Evolutionary conservation across 2,797 vertebrate species (phyloP).

Genomic region (Saxicola maurus): DNA sequence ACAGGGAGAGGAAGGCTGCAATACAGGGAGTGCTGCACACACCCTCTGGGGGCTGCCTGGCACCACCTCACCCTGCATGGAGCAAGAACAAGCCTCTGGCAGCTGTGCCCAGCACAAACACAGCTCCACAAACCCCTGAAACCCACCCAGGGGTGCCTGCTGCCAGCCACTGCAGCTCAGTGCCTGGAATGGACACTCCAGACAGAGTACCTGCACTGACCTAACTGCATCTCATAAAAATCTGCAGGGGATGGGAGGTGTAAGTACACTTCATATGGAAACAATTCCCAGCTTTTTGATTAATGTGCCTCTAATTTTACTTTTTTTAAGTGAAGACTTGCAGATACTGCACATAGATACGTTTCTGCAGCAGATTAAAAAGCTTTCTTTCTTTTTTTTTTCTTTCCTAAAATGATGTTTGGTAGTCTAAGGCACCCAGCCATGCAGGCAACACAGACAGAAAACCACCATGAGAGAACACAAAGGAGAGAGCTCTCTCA

Average conservation of each 20-base stretch:
- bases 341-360: background rate
- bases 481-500: background rate
- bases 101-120: background rate
- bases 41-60: background rate
- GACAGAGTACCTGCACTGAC: background rate
- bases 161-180: background rate
- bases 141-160: background rate
- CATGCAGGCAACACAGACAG: background rate
- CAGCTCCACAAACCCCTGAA: background rate
- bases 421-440: background rate
- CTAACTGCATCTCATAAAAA: background rate
- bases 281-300: background rate
- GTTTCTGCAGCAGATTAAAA: background rate
- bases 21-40: constrained; percentile 12
- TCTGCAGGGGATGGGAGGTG: accelerated
- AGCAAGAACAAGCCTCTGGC: background rate
- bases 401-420: background rate
- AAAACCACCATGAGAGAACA: background rate
- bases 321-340: background rate
- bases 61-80: background rate
- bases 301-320: background rate
- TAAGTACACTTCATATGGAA: background rate
- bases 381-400: background rate
- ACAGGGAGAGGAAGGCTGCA: background rate
- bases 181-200: background rate